A percentile compares a stretch with the other conserved stretches of the same genome.
Evolutionary conservation across 2,888 invertebrate species (phyloP).

Genomic region (Microplitis deprimator): DNA sequence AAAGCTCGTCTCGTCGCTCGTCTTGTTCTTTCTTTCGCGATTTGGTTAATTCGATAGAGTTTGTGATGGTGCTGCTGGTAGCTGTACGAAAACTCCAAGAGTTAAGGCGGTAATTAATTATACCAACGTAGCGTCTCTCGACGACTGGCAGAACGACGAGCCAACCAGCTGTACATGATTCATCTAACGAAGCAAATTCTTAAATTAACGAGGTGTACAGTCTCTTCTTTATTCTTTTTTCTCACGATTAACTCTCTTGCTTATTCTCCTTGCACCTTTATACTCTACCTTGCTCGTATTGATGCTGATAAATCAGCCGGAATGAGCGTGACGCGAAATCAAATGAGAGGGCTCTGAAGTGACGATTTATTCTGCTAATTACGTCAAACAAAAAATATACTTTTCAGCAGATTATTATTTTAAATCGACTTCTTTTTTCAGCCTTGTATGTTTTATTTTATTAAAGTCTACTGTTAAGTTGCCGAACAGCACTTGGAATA

Average conservation of each 20-base stretch:
- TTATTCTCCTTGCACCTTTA: neutral
- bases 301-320: slow-evolving; percentile 12
- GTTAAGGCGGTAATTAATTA: slow-evolving; percentile 64
- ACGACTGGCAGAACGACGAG: slow-evolving; percentile 29
- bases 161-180: slow-evolving; percentile 66
- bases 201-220: slow-evolving; percentile 62
- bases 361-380: slow-evolving; percentile 11
- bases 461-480: slow-evolving; percentile 32
- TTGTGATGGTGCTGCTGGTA: neutral
- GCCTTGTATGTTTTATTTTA: slow-evolving; percentile 25
- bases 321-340: slow-evolving; percentile 12
- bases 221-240: slow-evolving; percentile 21
- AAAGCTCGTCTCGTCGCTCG: slow-evolving; percentile 36
- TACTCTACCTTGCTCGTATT: slow-evolving; percentile 7
- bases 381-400: too few species aligned
- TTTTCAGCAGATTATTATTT: neutral
- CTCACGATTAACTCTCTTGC: neutral
- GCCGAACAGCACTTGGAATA: slow-evolving; percentile 57
- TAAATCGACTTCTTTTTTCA: neutral
- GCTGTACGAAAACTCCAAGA: slow-evolving; percentile 44
- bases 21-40: slow-evolving; percentile 19
- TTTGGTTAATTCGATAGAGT: slow-evolving; percentile 56
- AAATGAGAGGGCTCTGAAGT: slow-evolving; percentile 2
- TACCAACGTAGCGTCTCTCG: slow-evolving; percentile 59
- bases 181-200: slow-evolving; percentile 70